A percentile compares a stretch with the other conserved stretches of the same genome.
Conservation (phyloP, 2,797 vertebrate species). For the Ibycter americanus region DNA sequence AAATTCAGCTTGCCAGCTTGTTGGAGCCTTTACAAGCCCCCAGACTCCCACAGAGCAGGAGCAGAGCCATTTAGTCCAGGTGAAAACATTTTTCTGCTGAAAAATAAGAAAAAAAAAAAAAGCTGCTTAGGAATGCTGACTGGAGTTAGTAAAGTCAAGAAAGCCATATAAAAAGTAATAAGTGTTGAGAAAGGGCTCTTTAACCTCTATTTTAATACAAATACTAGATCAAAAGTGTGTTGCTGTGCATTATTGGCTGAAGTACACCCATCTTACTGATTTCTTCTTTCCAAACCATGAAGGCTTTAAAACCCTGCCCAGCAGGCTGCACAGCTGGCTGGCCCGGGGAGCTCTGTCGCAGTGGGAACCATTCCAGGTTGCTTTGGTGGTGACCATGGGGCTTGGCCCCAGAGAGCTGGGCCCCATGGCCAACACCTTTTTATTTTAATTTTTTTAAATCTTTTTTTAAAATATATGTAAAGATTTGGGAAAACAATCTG, state of each 20-base stretch:
- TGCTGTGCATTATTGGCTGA: background rate
- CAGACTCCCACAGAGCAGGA: background rate
- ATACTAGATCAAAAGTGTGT: background rate
- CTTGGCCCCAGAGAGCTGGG: background rate
- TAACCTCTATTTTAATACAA: background rate
- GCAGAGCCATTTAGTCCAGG: background rate
- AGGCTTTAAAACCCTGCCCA: background rate
- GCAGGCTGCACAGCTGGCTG: rapidly evolving
- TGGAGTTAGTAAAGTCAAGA: background rate
- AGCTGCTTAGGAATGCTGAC: background rate
- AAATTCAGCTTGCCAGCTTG: rapidly evolving
- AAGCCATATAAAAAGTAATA: background rate
- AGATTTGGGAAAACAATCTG: background rate
- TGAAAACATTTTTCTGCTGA: background rate
- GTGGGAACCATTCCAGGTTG: background rate
- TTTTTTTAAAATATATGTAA: background rate
- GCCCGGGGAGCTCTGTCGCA: background rate
- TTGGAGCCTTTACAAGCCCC: background rate
- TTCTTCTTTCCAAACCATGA: background rate
- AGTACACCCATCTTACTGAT: background rate
- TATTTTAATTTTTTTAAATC: rapidly evolving
- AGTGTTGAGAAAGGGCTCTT: background rate
- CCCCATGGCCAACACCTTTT: background rate
- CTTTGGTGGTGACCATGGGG: rapidly evolving
- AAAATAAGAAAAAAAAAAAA: background rate